A percentile compares a stretch with the other conserved stretches of the same genome.
Evolutionary conservation across 1,140 invertebrate species (phyloP).

Genomic region (Halesus radiatus): DNA sequence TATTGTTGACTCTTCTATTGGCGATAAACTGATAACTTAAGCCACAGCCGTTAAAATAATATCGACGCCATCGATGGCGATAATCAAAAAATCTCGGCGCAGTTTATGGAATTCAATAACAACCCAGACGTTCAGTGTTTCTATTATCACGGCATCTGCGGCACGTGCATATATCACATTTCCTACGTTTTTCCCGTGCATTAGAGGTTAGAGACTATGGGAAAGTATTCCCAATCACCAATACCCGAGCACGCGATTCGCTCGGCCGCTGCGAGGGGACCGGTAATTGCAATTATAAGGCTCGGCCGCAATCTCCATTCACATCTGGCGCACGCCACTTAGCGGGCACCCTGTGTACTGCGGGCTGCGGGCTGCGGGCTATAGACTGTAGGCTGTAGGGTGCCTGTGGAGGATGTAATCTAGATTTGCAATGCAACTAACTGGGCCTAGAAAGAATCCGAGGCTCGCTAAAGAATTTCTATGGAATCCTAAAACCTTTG

Average conservation of each 20-base stretch:
- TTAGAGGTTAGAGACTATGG: constrained; percentile 18
- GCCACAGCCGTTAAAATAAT: background rate
- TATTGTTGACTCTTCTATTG: no score
- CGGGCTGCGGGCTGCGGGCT: background rate
- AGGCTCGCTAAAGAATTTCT: no score
- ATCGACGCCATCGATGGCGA: background rate
- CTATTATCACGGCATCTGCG: constrained; percentile 29
- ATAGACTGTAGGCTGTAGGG: background rate
- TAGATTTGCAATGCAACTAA: constrained; percentile 18
- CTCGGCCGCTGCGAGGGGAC: background rate
- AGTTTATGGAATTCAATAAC: constrained; percentile 39
- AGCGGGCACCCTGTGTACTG: constrained; percentile 16
- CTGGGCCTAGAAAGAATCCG: constrained; percentile 12
- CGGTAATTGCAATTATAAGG: constrained; percentile 38
- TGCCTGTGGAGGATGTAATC: background rate
- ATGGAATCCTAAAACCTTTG: background rate
- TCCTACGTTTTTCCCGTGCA: constrained; percentile 28
- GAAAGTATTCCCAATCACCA: constrained; percentile 33
- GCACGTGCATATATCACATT: constrained; percentile 38
- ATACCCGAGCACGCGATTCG: constrained; percentile 23
- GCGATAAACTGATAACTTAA: background rate
- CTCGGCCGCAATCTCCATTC: constrained; percentile 21
- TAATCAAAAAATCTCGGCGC: constrained; percentile 3
- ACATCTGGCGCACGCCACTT: constrained; percentile 39
- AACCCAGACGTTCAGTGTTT: constrained; percentile 15